Evolutionary conservation across 2,797 vertebrate genomes (phyloP).

Genomic region (Sebastes variabilis): DNA sequence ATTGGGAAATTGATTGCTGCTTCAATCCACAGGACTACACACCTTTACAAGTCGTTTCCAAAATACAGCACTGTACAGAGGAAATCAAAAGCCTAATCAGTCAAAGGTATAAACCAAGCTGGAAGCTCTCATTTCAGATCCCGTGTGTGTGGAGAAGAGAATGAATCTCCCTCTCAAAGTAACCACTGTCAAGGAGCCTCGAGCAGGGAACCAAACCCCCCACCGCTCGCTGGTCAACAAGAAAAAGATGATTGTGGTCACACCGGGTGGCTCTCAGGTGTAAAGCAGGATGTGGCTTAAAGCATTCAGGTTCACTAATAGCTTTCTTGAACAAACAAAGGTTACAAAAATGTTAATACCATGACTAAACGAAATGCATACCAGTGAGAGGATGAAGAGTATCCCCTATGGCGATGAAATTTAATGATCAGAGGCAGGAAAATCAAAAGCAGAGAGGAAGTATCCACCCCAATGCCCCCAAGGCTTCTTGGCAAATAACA

Average conservation of each 20-base stretch:
- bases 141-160: background rate
- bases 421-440: constrained; percentile 55
- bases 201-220: constrained; percentile 3
- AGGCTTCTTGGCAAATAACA: constrained; percentile 37
- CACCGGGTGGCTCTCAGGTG: constrained; percentile 25
- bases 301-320: constrained; percentile 21
- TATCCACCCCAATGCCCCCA: background rate
- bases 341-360: constrained; percentile 57
- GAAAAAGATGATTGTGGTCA: constrained; percentile 19
- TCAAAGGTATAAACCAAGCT: background rate
- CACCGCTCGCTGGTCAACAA: constrained; percentile 2
- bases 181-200: constrained; percentile 8
- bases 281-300: constrained; percentile 13
- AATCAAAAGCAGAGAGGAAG: constrained; percentile 45
- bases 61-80: background rate
- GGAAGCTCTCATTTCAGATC: background rate
- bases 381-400: constrained; percentile 29
- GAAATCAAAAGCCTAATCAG: background rate
- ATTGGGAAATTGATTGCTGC: background rate
- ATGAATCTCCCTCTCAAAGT: background rate
- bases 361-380: constrained; percentile 56
- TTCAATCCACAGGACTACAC: background rate
- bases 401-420: constrained; percentile 47
- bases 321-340: constrained; percentile 60
- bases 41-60: background rate